Conservation (phyloP, 2,888 invertebrate species). For the Candidula unifasciata region DNA sequence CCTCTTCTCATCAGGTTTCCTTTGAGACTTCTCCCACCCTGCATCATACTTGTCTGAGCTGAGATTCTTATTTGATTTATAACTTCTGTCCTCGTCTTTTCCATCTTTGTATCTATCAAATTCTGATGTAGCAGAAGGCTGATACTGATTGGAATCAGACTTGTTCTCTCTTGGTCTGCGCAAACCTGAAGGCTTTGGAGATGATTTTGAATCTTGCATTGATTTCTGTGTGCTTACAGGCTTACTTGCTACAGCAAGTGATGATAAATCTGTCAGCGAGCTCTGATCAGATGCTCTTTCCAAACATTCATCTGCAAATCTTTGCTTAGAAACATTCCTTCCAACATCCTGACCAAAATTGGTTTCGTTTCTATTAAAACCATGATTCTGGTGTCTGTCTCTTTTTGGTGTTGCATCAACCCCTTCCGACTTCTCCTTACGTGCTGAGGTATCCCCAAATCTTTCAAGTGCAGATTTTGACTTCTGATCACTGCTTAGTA, state of each 20-base stretch:
- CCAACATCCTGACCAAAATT: background rate
- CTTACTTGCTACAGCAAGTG: slow-evolving; percentile 50
- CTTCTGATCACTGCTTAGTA: slow-evolving; percentile 35
- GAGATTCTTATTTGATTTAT: background rate
- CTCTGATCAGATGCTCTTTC: slow-evolving; percentile 62
- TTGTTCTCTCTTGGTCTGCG: slow-evolving; percentile 56
- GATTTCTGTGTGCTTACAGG: slow-evolving; percentile 58
- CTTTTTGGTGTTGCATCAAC: background rate
- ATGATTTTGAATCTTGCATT: slow-evolving; percentile 58
- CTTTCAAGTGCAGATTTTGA: slow-evolving; percentile 44
- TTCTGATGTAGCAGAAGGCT: slow-evolving; percentile 59
- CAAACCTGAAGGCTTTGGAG: slow-evolving; percentile 56
- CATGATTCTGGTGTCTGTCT: background rate
- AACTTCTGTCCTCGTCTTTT: background rate
- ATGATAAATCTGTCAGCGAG: slow-evolving; percentile 54
- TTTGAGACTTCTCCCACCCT: background rate
- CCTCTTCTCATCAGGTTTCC: slow-evolving; percentile 22
- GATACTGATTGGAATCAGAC: slow-evolving; percentile 62
- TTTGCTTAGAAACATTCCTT: background rate
- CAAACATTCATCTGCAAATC: slow-evolving; percentile 62
- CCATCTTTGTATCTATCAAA: slow-evolving; percentile 7
- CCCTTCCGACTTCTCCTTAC: background rate
- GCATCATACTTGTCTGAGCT: background rate
- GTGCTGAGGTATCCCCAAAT: slow-evolving; percentile 42
- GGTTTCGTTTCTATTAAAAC: background rate